A percentile compares a stretch with the other conserved stretches of the same genome.
Evolutionary conservation across 2,113 vertebrate species (phyloP).

Genomic region (Microtus ochrogaster): DNA sequence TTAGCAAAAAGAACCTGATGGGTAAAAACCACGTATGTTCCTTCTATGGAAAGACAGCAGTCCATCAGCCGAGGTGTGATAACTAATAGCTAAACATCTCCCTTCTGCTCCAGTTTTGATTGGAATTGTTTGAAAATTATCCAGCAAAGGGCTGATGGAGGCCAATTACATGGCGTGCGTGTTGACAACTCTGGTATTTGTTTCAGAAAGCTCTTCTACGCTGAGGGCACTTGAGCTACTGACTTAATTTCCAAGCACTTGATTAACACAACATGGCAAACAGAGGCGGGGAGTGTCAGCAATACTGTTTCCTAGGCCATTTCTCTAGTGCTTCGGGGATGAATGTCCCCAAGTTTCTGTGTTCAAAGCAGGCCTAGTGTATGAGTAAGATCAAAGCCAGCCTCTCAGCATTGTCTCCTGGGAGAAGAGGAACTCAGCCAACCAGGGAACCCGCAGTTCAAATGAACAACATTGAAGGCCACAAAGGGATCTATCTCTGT

Average conservation of each 20-base stretch:
- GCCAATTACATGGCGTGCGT: slow-evolving; percentile 74
- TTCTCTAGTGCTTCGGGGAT: background rate
- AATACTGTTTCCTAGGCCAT: slow-evolving; percentile 33
- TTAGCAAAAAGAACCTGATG: background rate
- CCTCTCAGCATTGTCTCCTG: background rate
- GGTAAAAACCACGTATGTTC: background rate
- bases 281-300: slow-evolving; percentile 34
- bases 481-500: background rate
- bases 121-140: slow-evolving; percentile 74
- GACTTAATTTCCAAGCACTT: slow-evolving; percentile 81
- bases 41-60: background rate
- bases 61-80: background rate
- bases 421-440: background rate
- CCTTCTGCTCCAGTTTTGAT: slow-evolving; percentile 16
- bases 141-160: slow-evolving; percentile 61
- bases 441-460: background rate
- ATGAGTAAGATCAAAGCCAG: background rate
- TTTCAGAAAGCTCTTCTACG: slow-evolving; percentile 79
- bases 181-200: slow-evolving; percentile 78
- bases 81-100: background rate
- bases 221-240: slow-evolving; percentile 77
- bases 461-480: background rate
- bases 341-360: background rate
- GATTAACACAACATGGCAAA: slow-evolving; percentile 78
- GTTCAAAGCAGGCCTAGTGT: background rate